Evolutionary conservation across 2,113 vertebrate genomes (phyloP), one percentile per base, ranked within the genome.

Genomic region (Electrona antarctica): DNA sequence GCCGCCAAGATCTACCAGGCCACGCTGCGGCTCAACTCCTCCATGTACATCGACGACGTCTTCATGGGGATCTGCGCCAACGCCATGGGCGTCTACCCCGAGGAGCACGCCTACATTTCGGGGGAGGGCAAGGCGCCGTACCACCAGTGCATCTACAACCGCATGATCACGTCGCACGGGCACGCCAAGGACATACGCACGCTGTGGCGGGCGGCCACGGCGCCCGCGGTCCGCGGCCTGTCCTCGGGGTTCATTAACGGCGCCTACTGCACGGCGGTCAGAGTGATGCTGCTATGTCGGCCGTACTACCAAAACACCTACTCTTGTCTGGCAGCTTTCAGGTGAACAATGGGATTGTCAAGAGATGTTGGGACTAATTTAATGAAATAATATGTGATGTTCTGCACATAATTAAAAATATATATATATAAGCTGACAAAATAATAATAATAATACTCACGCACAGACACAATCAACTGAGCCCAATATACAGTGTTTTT

Each of bases 61-160:
- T 98, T 97, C 89, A 98, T 99, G 97, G 97, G 97, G 59, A 94
- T 98, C 61, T 98, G 96, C 88, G 97, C 96, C 87, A 95, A 94
- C 62, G 92, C 92, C 73, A 86, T 95, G 80, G 95, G 95, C n/a
- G 87, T 97, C 58, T 90, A 92, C 58, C 96, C 96, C 45, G 95
- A 95, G 65, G 65, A 94, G 71, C 95, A 99, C 9, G 82, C 86
- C 7, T 98, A 95, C 90, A 97, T 98, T 87, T 95, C 95, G 62
- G 97, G 96, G 45, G 96, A 96, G 92, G 95, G 92, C 13, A 97
- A 95, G 73, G 88, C 95, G 49, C 95, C 93, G 0, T 94, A 96
- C 77, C 97, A 99, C 81, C 94, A 94, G 11, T 98, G 97, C 86
- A 96, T 98, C 86, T 98, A 95, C 65, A 87, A 94, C n/a, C 93